Conservation (phyloP, 2,888 invertebrate species). For the Xiphydria camelus region DNA sequence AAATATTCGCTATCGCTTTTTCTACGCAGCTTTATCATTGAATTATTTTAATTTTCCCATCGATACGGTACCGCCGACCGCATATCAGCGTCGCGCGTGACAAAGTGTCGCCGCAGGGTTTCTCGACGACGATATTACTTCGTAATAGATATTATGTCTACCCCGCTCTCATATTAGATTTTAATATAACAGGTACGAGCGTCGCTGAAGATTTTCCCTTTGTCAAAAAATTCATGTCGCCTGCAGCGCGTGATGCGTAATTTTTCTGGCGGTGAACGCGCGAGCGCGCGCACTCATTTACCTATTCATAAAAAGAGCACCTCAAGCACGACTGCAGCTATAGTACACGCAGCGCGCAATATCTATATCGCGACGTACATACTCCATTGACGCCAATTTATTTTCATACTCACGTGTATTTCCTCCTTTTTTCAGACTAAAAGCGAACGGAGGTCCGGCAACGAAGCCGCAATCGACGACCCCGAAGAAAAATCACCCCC, state of each 20-base stretch:
- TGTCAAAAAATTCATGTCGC: slow-evolving; percentile 41
- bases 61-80: no score
- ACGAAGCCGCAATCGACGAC: no score
- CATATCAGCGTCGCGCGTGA: slow-evolving; percentile 41
- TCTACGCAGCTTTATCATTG: no score
- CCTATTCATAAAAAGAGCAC: no score
- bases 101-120: slow-evolving; percentile 39
- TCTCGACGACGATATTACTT: slow-evolving; percentile 44
- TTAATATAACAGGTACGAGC: slow-evolving; percentile 43
- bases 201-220: slow-evolving; percentile 34
- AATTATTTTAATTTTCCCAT: background rate
- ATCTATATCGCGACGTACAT: background rate
- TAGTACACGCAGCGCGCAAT: no score
- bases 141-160: slow-evolving; percentile 46
- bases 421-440: background rate
- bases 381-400: background rate
- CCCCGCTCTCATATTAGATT: slow-evolving; percentile 40
- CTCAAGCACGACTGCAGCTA: background rate
- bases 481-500: background rate
- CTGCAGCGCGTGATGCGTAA: slow-evolving; percentile 41
- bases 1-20: no score
- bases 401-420: background rate
- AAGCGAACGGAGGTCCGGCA: no score
- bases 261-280: slow-evolving; percentile 25
- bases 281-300: background rate